These are phyloP conservation scores for Channa argus DNA, from an alignment of 2,113 vertebrate genomes.

Conservation along the genomic window DNA sequence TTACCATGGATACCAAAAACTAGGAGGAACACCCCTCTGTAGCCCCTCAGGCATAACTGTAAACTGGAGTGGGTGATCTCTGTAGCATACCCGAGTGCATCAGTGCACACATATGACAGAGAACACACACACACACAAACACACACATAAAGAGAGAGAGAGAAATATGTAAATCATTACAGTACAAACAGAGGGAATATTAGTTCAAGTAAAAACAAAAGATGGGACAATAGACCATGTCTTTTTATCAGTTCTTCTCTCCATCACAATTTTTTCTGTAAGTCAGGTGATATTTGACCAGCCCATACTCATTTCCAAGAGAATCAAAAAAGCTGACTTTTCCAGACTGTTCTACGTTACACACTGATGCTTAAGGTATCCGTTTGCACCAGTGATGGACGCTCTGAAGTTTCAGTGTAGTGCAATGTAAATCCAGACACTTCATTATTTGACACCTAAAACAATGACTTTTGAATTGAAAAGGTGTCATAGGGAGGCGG, in stretches of 20 bases:
- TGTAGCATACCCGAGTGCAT: conserved; percentile 47
- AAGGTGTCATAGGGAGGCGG: too few species aligned
- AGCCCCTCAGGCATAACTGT: conserved; percentile 50
- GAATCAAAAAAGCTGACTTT: too few species aligned
- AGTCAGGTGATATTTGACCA: conserved; percentile 47
- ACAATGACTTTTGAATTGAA: too few species aligned
- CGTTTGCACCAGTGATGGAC: too few species aligned
- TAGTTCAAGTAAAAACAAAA: conserved; percentile 17
- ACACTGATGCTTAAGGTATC: too few species aligned
- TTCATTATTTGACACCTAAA: too few species aligned
- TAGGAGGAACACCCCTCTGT: conserved; percentile 39
- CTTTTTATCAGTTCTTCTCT: conserved; percentile 37
- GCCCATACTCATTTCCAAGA: not conserved
- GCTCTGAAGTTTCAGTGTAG: too few species aligned
- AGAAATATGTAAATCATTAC: too few species aligned
- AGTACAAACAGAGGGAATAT: conserved; percentile 7
- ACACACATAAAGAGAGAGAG: too few species aligned
- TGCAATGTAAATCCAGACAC: too few species aligned
- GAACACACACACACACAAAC: not conserved
- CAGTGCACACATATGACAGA: conserved; percentile 4
- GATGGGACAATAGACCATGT: not conserved
- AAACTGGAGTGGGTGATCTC: conserved; percentile 60
- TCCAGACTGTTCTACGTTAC: too few species aligned
- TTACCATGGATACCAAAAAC: conserved; percentile 76
- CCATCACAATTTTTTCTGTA: conserved; percentile 41